Percentiles rank a stretch among this genome's conserved stretches.
phyloP scores from a whole-genome alignment of 2,797 vertebrate species.

The Merluccius polli region DNA sequence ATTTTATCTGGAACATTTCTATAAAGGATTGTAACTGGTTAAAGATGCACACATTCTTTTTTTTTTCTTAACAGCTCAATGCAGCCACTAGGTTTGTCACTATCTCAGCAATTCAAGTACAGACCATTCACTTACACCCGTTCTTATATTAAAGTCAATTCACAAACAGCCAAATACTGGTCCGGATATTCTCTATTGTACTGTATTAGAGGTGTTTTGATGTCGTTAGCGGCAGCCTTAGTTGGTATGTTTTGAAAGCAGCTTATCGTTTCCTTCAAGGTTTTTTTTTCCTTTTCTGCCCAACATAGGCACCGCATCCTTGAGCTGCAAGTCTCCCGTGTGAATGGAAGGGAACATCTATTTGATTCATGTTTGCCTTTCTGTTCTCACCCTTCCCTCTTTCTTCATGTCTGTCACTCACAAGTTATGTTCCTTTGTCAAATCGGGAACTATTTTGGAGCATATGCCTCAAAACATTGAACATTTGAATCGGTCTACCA shows the following conservation, averaged over 20 bases:
- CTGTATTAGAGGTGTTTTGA: not conserved
- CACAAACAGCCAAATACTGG: not conserved
- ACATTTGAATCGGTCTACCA: not conserved
- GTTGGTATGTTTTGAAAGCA: not conserved
- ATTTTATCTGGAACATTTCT: not conserved
- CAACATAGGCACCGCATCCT: not conserved
- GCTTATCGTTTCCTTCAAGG: not conserved
- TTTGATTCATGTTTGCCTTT: not conserved
- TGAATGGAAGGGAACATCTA: not conserved
- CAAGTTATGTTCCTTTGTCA: not conserved
- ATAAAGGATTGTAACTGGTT: not conserved
- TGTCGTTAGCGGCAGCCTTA: not conserved
- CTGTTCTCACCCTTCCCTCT: not conserved
- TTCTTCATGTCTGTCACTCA: not conserved
- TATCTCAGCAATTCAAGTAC: not conserved
- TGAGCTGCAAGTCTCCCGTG: not conserved
- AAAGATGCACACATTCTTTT: not conserved
- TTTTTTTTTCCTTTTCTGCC: not conserved
- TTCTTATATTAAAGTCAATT: not conserved
- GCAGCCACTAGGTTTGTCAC: not conserved
- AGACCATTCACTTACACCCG: not conserved
- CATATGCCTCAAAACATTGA: not conserved
- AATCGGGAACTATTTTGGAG: not conserved
- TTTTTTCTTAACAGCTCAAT: not conserved
- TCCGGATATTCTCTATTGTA: not conserved